phyloP scores from a whole-genome alignment of 2,888 invertebrate genomes.

The Hypercompe scribonia region DNA sequence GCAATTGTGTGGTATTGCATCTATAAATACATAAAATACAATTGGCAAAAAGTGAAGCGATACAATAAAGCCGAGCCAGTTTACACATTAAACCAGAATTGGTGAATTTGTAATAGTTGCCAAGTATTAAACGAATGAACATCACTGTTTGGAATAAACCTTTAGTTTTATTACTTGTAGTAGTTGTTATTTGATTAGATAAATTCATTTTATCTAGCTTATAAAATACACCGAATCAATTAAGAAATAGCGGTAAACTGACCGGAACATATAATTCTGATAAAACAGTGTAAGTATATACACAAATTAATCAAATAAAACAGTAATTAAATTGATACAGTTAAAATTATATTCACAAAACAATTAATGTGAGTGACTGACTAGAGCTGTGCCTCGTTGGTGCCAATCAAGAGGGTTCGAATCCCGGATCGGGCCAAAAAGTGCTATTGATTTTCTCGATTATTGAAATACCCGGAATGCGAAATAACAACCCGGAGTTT shows the following conservation, averaged over 20 bases:
- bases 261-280: not conserved
- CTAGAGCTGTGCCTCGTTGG: too few species aligned
- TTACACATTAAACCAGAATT: not conserved
- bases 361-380: too few species aligned
- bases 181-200: not conserved
- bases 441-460: too few species aligned
- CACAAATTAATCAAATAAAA: not conserved
- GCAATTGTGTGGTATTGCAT: too few species aligned
- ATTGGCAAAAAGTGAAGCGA: not conserved
- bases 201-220: not conserved
- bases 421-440: too few species aligned
- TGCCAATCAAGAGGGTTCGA: too few species aligned
- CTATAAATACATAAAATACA: not conserved
- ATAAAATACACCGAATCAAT: not conserved
- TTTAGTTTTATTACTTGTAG: not conserved
- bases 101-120: not conserved
- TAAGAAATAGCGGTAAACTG: not conserved
- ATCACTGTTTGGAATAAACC: not conserved
- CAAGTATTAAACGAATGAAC: not conserved
- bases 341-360: too few species aligned
- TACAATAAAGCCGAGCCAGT: not conserved
- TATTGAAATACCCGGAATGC: too few species aligned
- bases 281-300: not conserved
- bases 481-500: too few species aligned
- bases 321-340: too few species aligned